A percentile compares a stretch with the other conserved stretches of the same genome.
Evolutionary conservation across 2,113 vertebrate species (phyloP).

Genomic region (Pygathrix nemaeus): DNA sequence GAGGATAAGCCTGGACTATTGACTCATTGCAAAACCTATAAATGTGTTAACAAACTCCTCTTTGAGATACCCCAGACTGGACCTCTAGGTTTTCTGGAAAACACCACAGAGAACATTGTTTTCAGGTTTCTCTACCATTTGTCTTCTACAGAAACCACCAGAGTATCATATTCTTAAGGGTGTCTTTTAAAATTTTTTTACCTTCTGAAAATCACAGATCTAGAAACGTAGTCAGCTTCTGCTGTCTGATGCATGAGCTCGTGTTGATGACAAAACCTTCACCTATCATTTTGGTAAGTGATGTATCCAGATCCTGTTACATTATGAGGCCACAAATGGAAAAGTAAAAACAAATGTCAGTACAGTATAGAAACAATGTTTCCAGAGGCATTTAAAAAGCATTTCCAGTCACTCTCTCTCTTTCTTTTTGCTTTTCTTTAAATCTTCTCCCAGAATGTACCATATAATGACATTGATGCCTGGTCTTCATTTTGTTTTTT

Average conservation of each 20-base stretch:
- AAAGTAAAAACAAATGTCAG: slow-evolving; percentile 21
- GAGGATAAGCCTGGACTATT: neutral
- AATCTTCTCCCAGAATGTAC: neutral
- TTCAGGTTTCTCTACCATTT: neutral
- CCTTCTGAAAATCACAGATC: neutral
- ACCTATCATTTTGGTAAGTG: neutral
- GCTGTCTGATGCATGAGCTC: neutral
- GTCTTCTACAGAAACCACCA: neutral
- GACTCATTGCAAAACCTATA: neutral
- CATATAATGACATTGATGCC: neutral
- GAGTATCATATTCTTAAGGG: neutral
- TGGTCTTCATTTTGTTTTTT: neutral
- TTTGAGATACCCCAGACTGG: neutral
- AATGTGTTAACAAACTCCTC: neutral
- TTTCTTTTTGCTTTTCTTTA: neutral
- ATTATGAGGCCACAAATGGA: slow-evolving; percentile 24
- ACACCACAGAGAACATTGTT: neutral
- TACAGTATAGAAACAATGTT: slow-evolving; percentile 11
- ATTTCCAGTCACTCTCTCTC: neutral
- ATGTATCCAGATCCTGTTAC: neutral
- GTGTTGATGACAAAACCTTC: neutral
- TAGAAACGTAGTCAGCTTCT: neutral
- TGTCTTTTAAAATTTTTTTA: neutral
- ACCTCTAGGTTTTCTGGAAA: neutral
- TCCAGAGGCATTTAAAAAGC: neutral